Base-by-base conservation (phyloP, 2,113 vertebrate genomes). In the Irena cyanogastra region DNA sequence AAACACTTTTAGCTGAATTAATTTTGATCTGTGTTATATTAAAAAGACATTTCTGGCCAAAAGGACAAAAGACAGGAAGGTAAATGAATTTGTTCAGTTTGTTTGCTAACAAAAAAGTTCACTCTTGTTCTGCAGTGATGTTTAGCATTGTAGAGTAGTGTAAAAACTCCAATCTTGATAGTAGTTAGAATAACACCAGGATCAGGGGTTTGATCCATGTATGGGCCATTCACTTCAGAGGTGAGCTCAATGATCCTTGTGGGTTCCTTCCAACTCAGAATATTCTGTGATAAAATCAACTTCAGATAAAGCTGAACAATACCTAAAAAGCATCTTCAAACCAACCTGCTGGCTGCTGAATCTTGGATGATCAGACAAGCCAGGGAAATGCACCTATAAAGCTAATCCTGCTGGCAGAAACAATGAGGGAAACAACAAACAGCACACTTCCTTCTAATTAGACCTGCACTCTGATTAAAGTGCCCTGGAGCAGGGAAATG, bases 401-500 rank as follows among this genome's bases (percentile, higher is more conserved):
- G 31, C 69, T 66, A 57, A 57, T 80, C 33, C 68, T 83, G 9
- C 89, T 82, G 41, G 39, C 64, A 92, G 56, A 74, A 92, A 56
- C 64, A 64, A 41, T 33, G 23, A 33, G n/a, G 22, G 35, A 81
- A 89, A 75, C 68, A 91, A 75, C 68, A 84, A 94, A 52, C 64
- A 93, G 49, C 50, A 70, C 59, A 33, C 30, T 93, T 88, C 68
- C 83, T 88, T 92, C 54, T 95, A 69, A 84, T 95, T 78, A 80
- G 49, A 52, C 5, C 47, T 94, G 52, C n/a, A 11, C 63, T 90
- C 28, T 92, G 69, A 89, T 84, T 78, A 47, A 83, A 56, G 89
- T 90, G 86, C 93, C 94, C 81, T 60, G 77, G 71, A 81, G 83
- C 69, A 53, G 83, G 64, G 77, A 86, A 95, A 41, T 63, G 26